phyloP scores from a whole-genome alignment of 1,140 invertebrate species.

The Drosophila kepulauana region DNA sequence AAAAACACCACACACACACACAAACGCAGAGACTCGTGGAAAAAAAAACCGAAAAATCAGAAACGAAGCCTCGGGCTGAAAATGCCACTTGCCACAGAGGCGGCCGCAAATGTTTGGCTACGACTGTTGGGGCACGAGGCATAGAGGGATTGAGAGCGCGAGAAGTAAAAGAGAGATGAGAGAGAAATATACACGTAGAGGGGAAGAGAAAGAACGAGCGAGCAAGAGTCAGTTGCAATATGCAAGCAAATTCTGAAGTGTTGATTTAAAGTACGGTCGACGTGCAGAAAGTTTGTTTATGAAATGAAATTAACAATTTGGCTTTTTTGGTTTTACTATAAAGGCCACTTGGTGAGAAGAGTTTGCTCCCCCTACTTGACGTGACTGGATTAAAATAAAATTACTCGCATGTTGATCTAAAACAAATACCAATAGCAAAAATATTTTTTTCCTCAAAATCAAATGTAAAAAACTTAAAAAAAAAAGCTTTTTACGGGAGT shows the following conservation, averaged over 20 bases:
- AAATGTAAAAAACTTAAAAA: no score
- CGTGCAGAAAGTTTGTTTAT: constrained; percentile 58
- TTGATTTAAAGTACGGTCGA: constrained; percentile 64
- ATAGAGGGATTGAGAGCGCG: background rate
- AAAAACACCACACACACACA: constrained; percentile 16
- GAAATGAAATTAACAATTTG: constrained; percentile 64
- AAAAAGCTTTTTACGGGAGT: no score
- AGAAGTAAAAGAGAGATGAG: constrained; percentile 3
- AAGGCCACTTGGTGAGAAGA: constrained; percentile 4
- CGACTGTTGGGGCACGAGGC: background rate
- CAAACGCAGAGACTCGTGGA: constrained; percentile 6
- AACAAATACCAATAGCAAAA: constrained; percentile 1
- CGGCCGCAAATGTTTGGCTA: constrained; percentile 48
- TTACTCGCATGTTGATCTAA: constrained; percentile 14
- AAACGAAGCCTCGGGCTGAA: constrained; percentile 43
- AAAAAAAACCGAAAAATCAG: constrained; percentile 36
- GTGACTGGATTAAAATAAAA: constrained; percentile 33
- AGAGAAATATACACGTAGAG: background rate
- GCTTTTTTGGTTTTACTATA: constrained; percentile 1
- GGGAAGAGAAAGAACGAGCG: background rate
- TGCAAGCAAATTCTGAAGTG: constrained; percentile 68
- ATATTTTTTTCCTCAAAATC: no score
- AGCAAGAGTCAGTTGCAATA: constrained; percentile 18
- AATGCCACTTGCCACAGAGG: constrained; percentile 43
- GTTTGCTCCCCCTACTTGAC: background rate